A percentile compares a stretch with the other conserved stretches of the same genome.
These are phyloP conservation scores for Teleopsis dalmanni DNA, from an alignment of 1,140 invertebrate genomes.

Conservation along the genomic window DNA sequence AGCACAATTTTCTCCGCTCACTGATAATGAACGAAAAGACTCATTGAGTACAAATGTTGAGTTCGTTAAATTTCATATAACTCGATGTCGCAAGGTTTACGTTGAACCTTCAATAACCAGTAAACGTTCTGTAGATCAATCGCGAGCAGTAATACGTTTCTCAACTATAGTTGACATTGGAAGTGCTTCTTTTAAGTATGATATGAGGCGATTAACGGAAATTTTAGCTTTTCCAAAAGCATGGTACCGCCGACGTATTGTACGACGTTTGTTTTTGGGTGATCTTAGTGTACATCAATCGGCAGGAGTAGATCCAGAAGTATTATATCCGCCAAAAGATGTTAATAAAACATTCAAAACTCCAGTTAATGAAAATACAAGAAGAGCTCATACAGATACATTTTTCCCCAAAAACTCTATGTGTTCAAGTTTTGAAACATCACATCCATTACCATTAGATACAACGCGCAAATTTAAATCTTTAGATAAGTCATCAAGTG, in stretches of 20 bases:
- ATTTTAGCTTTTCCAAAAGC: conserved; percentile 97
- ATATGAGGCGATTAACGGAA: conserved; percentile 95
- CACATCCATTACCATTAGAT: conserved; percentile 9
- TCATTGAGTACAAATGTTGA: conserved; percentile 93
- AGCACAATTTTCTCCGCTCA: conserved; percentile 75
- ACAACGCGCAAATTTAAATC: conserved; percentile 49
- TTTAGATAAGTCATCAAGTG: conserved; percentile 37
- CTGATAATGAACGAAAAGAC: conserved; percentile 87
- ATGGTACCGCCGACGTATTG: conserved; percentile 92
- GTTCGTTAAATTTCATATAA: conserved; percentile 93
- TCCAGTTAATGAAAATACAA: not conserved
- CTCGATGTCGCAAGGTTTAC: conserved; percentile 76
- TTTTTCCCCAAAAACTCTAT: conserved; percentile 10
- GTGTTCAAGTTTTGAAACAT: conserved; percentile 9
- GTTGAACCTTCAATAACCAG: conserved; percentile 53
- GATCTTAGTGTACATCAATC: conserved; percentile 59
- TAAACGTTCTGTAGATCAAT: conserved; percentile 47
- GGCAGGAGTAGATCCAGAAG: conserved; percentile 1
- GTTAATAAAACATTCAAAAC: not conserved
- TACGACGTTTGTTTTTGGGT: conserved; percentile 85
- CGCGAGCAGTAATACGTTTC: conserved; percentile 77
- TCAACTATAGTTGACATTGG: conserved; percentile 94
- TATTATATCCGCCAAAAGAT: conserved; percentile 9
- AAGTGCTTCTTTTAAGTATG: conserved; percentile 97
- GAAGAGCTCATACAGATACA: conserved; percentile 4